Percentiles rank a stretch among this genome's conserved stretches.
phyloP scores from a whole-genome alignment of 2,888 invertebrate genomes.

The Ennomos fuscantarius region DNA sequence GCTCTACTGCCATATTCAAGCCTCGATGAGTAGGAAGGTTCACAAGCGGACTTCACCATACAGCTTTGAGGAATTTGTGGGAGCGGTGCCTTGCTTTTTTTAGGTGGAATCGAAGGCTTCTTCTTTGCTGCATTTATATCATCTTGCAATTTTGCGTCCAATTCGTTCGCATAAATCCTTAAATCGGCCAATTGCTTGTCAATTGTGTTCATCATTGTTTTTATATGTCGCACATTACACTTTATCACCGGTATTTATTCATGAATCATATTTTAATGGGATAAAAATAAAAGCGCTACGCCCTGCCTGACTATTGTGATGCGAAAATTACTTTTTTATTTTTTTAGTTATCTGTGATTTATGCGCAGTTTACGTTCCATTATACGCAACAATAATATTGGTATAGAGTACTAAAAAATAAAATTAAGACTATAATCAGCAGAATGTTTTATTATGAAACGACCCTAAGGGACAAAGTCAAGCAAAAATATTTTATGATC shows the following conservation, averaged over 20 bases:
- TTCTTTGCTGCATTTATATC: constrained; percentile 77
- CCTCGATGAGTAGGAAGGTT: constrained; percentile 91
- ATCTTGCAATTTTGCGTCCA: constrained; percentile 79
- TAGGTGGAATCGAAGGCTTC: constrained; percentile 79
- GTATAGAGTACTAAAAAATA: no score
- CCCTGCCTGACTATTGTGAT: constrained; percentile 22
- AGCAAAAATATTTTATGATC: no score
- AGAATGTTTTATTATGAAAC: no score
- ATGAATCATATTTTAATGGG: constrained; percentile 26
- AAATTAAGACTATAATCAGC: no score
- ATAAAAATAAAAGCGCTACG: constrained; percentile 15
- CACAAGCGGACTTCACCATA: constrained; percentile 88
- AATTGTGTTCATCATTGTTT: constrained; percentile 70
- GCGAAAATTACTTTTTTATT: constrained; percentile 15
- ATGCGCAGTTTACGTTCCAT: neutral
- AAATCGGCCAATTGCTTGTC: constrained; percentile 79
- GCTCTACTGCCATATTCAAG: constrained; percentile 82
- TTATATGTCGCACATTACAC: constrained; percentile 1
- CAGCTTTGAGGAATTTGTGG: constrained; percentile 91
- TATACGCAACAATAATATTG: neutral
- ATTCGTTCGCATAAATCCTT: constrained; percentile 78
- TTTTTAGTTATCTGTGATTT: neutral
- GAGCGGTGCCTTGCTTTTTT: constrained; percentile 76
- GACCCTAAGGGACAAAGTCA: no score
- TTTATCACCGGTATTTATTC: constrained; percentile 22